Percentiles rank a stretch among this genome's conserved stretches.
phyloP scores from a whole-genome alignment of 2,113 vertebrate genomes.

The Melanocharis versteri region DNA sequence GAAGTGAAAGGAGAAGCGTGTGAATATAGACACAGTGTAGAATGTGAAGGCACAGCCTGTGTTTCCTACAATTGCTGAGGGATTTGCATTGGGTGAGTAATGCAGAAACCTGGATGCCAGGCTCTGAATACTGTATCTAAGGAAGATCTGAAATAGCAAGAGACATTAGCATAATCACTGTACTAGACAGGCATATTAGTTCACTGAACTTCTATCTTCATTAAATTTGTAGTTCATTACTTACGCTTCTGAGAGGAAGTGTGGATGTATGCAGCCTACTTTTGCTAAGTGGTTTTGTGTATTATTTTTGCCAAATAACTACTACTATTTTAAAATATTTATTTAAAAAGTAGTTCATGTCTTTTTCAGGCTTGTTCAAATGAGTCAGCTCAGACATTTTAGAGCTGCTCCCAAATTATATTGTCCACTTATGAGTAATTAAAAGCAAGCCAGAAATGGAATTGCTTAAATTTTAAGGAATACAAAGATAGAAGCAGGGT shows the following conservation, averaged over 20 bases:
- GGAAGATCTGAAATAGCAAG: neutral
- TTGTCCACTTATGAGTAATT: neutral
- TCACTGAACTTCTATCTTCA: neutral
- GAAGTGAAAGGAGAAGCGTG: neutral
- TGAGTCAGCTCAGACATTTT: slow-evolving; percentile 23
- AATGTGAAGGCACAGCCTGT: neutral
- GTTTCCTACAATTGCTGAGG: neutral
- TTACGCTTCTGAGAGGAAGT: neutral
- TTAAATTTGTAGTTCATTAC: neutral
- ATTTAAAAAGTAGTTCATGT: neutral
- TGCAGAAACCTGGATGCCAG: neutral
- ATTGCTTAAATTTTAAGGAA: neutral
- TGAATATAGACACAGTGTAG: neutral
- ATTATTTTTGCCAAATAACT: neutral
- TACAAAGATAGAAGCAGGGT: neutral
- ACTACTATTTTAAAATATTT: slow-evolving; percentile 4
- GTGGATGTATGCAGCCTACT: neutral
- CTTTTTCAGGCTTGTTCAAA: neutral
- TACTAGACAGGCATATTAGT: neutral
- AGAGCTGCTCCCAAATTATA: neutral
- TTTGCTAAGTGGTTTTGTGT: neutral
- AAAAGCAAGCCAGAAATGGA: neutral
- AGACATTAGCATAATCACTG: neutral
- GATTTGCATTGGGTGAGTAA: neutral
- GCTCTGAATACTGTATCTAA: neutral